Conservation (phyloP, 2,888 invertebrate species). For the Cantharis rufa region DNA sequence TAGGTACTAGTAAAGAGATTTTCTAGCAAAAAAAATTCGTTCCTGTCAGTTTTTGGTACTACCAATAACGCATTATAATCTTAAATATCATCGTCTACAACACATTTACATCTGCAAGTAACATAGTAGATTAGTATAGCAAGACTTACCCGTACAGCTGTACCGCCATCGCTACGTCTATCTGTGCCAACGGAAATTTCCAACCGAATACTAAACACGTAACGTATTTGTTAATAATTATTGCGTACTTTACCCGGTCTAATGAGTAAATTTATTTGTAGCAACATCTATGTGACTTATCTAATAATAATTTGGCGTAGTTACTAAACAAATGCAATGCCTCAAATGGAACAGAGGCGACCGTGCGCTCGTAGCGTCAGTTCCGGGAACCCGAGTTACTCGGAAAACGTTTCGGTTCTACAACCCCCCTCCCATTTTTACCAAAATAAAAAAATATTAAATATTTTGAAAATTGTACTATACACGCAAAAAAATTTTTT, state of each 20-base stretch:
- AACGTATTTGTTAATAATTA: not conserved
- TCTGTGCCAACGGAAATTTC: not conserved
- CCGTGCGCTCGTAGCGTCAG: not conserved
- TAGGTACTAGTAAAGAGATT: not conserved
- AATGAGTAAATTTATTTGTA: not conserved
- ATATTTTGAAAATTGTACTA: not conserved
- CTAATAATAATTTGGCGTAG: not conserved
- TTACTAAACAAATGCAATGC: not conserved
- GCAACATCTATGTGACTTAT: not conserved
- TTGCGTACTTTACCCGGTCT: not conserved
- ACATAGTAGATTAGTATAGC: not conserved
- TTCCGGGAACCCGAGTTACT: not conserved
- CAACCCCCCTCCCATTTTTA: not conserved
- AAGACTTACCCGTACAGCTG: not conserved
- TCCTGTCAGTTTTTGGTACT: not conserved
- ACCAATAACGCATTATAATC: not conserved
- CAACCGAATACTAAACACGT: not conserved
- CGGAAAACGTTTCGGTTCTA: not conserved
- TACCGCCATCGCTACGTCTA: not conserved
- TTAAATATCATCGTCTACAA: not conserved
- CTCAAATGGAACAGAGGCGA: not conserved
- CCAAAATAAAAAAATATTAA: not conserved
- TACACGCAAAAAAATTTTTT: not conserved
- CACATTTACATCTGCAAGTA: not conserved
- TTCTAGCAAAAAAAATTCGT: not conserved